Conservation (phyloP, 2,797 vertebrate genomes). For the Hippopotamyrus pictus region DNA sequence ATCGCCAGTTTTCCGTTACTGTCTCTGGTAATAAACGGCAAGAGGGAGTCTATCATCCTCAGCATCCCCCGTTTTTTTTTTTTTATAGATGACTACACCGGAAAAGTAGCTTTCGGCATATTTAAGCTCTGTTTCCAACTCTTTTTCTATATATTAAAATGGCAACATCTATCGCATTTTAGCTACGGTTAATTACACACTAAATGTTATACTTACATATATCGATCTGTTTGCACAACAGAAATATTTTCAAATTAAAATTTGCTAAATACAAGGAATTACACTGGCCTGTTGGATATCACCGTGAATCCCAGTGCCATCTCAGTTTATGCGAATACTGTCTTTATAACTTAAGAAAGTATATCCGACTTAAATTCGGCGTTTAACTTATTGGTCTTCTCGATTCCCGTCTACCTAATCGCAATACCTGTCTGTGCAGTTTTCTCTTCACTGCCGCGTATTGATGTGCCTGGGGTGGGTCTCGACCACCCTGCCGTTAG, state of each 20-base stretch:
- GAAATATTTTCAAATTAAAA: neutral
- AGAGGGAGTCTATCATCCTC: neutral
- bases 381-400: neutral
- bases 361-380: neutral
- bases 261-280: neutral
- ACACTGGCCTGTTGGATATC: neutral
- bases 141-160: neutral
- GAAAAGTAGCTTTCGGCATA: neutral
- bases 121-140: neutral
- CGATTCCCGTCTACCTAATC: neutral
- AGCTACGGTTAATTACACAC: neutral
- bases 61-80: neutral
- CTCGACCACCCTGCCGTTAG: neutral
- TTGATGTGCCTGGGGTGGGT: neutral
- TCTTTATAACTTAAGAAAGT: neutral
- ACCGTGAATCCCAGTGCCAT: neutral
- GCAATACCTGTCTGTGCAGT: neutral
- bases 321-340: neutral
- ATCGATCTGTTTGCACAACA: neutral
- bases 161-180: neutral
- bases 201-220: neutral
- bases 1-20: conserved; percentile 4
- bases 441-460: neutral
- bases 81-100: neutral
- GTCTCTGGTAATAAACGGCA: neutral